A percentile compares a stretch with the other conserved stretches of the same genome.
phyloP scores from a whole-genome alignment of 2,888 invertebrate species.

The Disparrhopalites patrizii region DNA sequence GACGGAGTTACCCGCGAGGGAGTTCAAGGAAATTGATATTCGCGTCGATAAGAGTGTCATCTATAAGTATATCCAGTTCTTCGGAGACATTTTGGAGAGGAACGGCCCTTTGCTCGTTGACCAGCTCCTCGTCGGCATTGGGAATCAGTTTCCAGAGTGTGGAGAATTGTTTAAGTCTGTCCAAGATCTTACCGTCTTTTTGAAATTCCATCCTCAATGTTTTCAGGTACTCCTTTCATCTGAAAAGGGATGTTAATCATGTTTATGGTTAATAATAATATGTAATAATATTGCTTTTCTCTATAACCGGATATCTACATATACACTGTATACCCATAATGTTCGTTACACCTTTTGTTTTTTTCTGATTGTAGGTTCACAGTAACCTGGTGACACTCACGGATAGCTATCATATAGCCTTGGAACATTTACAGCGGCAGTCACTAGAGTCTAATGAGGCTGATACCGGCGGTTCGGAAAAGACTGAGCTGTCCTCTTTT shows the following conservation, averaged over 20 bases:
- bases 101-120: constrained; percentile 78
- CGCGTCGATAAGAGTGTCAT: constrained; percentile 78
- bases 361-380: constrained; percentile 92
- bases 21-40: constrained; percentile 55
- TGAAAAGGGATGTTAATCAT: too few species aligned
- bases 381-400: constrained; percentile 78
- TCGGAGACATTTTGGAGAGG: constrained; percentile 74
- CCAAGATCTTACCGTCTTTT: constrained; percentile 81
- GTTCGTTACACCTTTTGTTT: too few species aligned
- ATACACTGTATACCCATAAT: too few species aligned
- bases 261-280: too few species aligned
- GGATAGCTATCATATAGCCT: constrained; percentile 40
- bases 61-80: constrained; percentile 75
- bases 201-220: constrained; percentile 82
- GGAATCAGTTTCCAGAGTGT: constrained; percentile 23
- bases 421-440: constrained; percentile 38
- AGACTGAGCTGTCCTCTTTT: too few species aligned
- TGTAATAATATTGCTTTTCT: too few species aligned
- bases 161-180: constrained; percentile 71
- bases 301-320: too few species aligned
- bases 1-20: constrained; percentile 31
- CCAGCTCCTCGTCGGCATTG: constrained; percentile 62
- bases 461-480: background rate
- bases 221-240: constrained; percentile 38
- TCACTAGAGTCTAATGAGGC: background rate